Percentiles rank a stretch among this genome's conserved stretches.
phyloP scores from a whole-genome alignment of 2,797 vertebrate genomes.

The Sarcophilus harrisii region DNA sequence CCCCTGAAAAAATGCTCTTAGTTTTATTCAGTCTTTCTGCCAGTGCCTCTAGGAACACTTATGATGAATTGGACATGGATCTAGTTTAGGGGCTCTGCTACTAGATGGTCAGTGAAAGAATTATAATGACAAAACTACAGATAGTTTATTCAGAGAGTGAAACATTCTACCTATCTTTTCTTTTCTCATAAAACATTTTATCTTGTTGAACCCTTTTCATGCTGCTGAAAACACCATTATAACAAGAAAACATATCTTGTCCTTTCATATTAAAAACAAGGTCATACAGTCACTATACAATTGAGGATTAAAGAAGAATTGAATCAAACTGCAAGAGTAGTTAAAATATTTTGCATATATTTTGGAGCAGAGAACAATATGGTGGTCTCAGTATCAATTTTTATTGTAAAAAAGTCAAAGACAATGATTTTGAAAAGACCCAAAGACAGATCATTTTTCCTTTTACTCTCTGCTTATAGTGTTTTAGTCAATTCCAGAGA shows the following conservation, averaged over 20 bases:
- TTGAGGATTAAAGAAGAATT: slow-evolving; percentile 56
- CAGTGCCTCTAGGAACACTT: not conserved
- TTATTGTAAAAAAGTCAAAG: not conserved
- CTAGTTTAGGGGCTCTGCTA: not conserved
- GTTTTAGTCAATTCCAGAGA: not conserved
- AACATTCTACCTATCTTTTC: slow-evolving; percentile 14
- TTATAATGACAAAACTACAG: slow-evolving; percentile 49
- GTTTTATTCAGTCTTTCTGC: not conserved
- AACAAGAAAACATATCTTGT: slow-evolving; percentile 34
- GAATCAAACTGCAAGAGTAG: slow-evolving; percentile 20
- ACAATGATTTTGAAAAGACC: not conserved
- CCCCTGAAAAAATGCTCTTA: not conserved
- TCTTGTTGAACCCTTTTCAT: slow-evolving; percentile 52
- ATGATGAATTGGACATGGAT: not conserved
- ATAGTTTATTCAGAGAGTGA: slow-evolving; percentile 26
- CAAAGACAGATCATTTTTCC: not conserved
- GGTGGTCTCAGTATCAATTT: fast-evolving
- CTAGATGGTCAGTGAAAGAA: slow-evolving; percentile 43
- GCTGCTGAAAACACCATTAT: slow-evolving; percentile 33
- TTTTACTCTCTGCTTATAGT: not conserved
- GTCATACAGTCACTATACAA: slow-evolving; percentile 27
- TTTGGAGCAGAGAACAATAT: slow-evolving; percentile 19
- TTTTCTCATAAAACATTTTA: slow-evolving; percentile 65
- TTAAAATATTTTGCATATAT: slow-evolving; percentile 1
- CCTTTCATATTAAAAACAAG: slow-evolving; percentile 53